phyloP scores from a whole-genome alignment of 1,140 invertebrate species.

The Euwallacea fornicatus region DNA sequence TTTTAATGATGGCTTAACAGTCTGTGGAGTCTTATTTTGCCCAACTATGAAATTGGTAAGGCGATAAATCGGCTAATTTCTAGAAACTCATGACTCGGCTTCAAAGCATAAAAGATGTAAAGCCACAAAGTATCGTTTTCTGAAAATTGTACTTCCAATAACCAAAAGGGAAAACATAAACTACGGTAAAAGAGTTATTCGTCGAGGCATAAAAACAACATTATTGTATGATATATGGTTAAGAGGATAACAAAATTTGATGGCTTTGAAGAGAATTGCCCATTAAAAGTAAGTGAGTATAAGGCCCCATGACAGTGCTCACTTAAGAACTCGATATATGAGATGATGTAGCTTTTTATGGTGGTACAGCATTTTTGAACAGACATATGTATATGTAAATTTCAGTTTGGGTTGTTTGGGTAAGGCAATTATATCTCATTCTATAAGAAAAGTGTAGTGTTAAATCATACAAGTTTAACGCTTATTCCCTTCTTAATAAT shows the following conservation, averaged over 20 bases:
- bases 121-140: constrained; percentile 15
- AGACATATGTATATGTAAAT: neutral
- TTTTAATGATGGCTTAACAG: constrained; percentile 12
- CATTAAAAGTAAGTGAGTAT: constrained; percentile 25
- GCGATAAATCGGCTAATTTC: no score
- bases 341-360: constrained; percentile 24
- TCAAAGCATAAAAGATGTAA: neutral
- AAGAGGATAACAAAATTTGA: constrained; percentile 34
- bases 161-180: constrained; percentile 17
- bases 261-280: constrained; percentile 23
- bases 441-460: neutral
- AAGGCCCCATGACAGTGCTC: constrained; percentile 9
- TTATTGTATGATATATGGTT: constrained; percentile 32
- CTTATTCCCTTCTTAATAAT: no score
- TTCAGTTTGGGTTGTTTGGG: neutral
- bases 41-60: no score
- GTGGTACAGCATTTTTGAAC: constrained; percentile 16
- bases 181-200: constrained; percentile 25
- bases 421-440: neutral
- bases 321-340: constrained; percentile 23
- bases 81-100: no score
- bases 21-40: neutral
- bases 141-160: constrained; percentile 13
- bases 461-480: no score
- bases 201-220: constrained; percentile 21